These are phyloP conservation scores for Scolopax mira DNA, from an alignment of 2,113 vertebrate species.

Conservation along the genomic window DNA sequence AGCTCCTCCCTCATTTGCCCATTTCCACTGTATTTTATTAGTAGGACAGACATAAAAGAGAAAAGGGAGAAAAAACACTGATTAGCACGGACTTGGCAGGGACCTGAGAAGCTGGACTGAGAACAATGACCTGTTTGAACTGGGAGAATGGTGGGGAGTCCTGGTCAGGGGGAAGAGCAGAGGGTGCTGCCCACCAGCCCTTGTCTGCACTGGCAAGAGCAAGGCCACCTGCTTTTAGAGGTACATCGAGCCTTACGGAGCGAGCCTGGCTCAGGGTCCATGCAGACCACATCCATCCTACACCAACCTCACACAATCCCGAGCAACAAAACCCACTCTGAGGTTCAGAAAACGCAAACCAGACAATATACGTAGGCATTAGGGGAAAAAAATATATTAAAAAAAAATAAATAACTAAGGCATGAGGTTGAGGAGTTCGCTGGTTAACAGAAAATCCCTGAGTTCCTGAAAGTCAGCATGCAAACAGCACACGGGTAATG, in stretches of 20 bases:
- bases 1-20: neutral
- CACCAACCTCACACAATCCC: neutral
- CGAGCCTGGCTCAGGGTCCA: neutral
- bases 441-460: neutral
- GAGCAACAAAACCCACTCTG: neutral
- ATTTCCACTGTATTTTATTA: conserved; percentile 15
- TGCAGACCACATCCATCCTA: neutral
- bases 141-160: neutral
- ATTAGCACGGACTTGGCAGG: neutral
- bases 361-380: neutral
- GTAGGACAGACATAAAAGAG: neutral
- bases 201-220: neutral
- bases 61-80: neutral
- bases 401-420: neutral
- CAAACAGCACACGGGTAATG: neutral
- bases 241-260: neutral
- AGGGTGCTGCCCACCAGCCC: neutral
- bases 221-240: neutral
- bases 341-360: neutral
- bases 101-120: neutral
- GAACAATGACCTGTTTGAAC: conserved; percentile 22
- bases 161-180: neutral
- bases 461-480: conserved; percentile 6
- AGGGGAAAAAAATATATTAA: neutral
- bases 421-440: neutral